These are phyloP conservation scores for Steinernema carpocapsae DNA, from an alignment of 2,888 invertebrate genomes.

Conservation along the genomic window DNA sequence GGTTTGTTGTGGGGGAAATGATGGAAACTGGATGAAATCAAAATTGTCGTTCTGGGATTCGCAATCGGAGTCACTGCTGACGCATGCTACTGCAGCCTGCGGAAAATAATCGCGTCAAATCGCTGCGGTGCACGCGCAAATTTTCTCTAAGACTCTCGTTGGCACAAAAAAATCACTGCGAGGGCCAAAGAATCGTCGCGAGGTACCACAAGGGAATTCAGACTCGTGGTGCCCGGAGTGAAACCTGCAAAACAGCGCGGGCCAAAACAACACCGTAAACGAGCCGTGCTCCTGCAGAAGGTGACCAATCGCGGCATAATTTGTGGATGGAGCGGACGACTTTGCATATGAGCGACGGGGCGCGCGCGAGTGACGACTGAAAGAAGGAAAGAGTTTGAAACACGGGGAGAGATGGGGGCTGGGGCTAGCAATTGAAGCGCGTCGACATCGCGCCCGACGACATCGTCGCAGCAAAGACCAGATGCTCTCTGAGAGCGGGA, in stretches of 20 bases:
- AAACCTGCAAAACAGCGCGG: too few relatives aligned
- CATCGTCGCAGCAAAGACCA: constrained; percentile 12
- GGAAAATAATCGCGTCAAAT: constrained; percentile 13
- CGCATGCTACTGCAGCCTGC: background rate
- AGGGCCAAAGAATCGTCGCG: too few relatives aligned
- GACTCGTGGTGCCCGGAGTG: too few relatives aligned
- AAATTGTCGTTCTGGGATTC: constrained; percentile 12
- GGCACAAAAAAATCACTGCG: too few relatives aligned
- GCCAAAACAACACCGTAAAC: too few relatives aligned
- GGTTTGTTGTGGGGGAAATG: too few relatives aligned
- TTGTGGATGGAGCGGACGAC: too few relatives aligned
- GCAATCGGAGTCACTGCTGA: background rate
- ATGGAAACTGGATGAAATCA: background rate
- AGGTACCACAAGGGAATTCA: too few relatives aligned
- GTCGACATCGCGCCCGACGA: background rate
- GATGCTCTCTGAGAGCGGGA: background rate
- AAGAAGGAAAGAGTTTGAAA: background rate
- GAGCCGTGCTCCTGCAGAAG: too few relatives aligned
- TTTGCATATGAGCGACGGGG: too few relatives aligned
- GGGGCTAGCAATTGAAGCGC: constrained; percentile 6
- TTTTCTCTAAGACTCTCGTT: too few relatives aligned
- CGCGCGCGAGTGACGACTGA: background rate
- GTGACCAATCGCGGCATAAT: too few relatives aligned
- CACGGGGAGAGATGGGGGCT: background rate
- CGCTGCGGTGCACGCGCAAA: background rate